Percentiles rank a stretch among this genome's conserved stretches.
Evolutionary conservation across 2,888 invertebrate genomes (phyloP).

Genomic region (Monochamus alternatus): DNA sequence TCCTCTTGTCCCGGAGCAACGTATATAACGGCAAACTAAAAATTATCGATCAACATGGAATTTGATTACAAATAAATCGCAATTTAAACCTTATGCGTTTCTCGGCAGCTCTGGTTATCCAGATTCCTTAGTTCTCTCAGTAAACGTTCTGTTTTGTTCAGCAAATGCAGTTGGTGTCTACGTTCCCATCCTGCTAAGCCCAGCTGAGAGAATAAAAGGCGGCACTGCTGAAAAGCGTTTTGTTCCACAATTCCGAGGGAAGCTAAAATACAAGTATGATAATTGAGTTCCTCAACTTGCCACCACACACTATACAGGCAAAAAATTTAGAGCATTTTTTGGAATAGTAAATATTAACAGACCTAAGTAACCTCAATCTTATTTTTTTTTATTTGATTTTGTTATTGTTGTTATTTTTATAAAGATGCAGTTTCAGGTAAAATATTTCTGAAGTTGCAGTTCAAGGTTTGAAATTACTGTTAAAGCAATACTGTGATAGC

Average conservation of each 20-base stretch:
- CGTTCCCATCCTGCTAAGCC: slow-evolving; percentile 94
- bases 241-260: slow-evolving; percentile 48
- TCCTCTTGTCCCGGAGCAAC: slow-evolving; percentile 98
- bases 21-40: slow-evolving; percentile 92
- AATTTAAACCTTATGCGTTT: slow-evolving; percentile 84
- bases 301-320: no score
- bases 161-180: slow-evolving; percentile 86
- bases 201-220: slow-evolving; percentile 91
- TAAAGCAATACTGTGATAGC: no score
- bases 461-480: no score
- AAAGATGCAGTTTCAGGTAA: no score
- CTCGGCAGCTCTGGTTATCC: slow-evolving; percentile 92
- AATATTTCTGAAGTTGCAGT: no score
- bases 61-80: no score
- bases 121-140: slow-evolving; percentile 93
- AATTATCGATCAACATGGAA: background rate
- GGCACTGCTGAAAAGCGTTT: slow-evolving; percentile 86
- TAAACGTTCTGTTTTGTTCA: slow-evolving; percentile 91
- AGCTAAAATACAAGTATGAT: slow-evolving; percentile 11
- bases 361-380: no score
- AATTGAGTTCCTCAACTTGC: background rate
- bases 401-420: no score
- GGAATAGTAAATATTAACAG: no score
- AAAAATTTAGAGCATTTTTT: no score
- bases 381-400: no score